Conservation (phyloP, 2,888 invertebrate species). For the Seira musarum region DNA sequence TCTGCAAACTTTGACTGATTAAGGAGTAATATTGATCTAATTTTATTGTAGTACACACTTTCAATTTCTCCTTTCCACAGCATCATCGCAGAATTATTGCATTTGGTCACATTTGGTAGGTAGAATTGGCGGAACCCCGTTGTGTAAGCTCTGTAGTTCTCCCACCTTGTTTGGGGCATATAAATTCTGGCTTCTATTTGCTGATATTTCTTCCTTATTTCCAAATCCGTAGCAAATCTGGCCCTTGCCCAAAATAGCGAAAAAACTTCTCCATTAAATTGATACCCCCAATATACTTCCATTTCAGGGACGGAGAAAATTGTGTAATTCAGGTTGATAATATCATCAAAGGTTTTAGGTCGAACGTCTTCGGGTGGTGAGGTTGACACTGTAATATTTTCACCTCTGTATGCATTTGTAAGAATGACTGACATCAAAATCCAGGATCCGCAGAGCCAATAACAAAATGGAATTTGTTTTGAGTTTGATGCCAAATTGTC, state of each 20-base stretch:
- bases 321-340: slow-evolving; percentile 8
- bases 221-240: not conserved
- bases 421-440: slow-evolving; percentile 8
- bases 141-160: not conserved
- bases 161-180: not conserved
- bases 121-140: slow-evolving; percentile 10
- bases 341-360: not conserved
- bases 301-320: not conserved
- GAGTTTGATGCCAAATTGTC: not conserved
- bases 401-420: slow-evolving; percentile 16
- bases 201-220: not conserved
- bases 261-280: not conserved
- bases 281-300: not conserved
- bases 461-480: not conserved
- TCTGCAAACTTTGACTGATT: not conserved
- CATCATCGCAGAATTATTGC: no score
- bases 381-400: slow-evolving; percentile 5
- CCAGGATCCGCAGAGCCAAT: slow-evolving; percentile 9
- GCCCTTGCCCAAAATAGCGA: not conserved
- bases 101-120: not conserved
- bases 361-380: slow-evolving; percentile 9
- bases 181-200: not conserved
- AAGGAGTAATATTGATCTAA: not conserved
- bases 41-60: not conserved
- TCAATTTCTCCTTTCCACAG: not conserved